A percentile compares a stretch with the other conserved stretches of the same genome.
Evolutionary conservation across 2,888 invertebrate species (phyloP).

Genomic region (Agrotis ipsilon): DNA sequence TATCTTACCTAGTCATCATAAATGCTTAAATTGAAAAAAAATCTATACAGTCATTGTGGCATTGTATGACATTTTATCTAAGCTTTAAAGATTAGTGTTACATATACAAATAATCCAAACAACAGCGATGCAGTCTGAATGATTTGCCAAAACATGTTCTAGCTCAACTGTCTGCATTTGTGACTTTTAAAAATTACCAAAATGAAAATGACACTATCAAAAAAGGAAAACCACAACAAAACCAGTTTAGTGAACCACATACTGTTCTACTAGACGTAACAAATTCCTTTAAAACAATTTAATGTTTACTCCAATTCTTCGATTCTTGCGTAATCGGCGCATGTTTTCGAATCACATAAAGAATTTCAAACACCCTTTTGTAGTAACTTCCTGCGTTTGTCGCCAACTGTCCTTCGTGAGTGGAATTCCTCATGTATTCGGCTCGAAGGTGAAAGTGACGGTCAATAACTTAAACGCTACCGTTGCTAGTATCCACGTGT

Average conservation of each 20-base stretch:
- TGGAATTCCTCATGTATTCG: conserved; percentile 75
- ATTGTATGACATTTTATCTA: background rate
- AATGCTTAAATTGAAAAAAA: conserved; percentile 8
- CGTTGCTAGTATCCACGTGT: conserved; percentile 65
- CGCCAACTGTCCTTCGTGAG: conserved; percentile 74
- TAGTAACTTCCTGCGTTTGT: conserved; percentile 73
- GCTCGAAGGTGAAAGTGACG: conserved; percentile 81
- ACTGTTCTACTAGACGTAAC: conserved; percentile 6
- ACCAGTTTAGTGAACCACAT: conserved; percentile 13
- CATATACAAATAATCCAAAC: conserved; percentile 9
- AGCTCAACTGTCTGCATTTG: conserved; percentile 20
- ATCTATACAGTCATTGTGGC: background rate
- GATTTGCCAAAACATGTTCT: conserved; percentile 24
- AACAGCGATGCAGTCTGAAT: background rate
- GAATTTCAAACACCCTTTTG: conserved; percentile 72
- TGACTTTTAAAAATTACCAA: background rate
- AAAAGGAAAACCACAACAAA: conserved; percentile 13
- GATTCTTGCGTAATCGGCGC: conserved; percentile 67
- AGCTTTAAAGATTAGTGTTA: conserved; percentile 1
- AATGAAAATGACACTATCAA: conserved; percentile 28
- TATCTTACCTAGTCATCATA: background rate
- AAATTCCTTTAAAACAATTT: conserved; percentile 20
- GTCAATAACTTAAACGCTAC: conserved; percentile 67
- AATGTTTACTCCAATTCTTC: conserved; percentile 49
- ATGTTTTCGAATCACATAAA: conserved; percentile 71